Conservation (phyloP, 2,888 invertebrate species). For the Parochlus steinenii region DNA sequence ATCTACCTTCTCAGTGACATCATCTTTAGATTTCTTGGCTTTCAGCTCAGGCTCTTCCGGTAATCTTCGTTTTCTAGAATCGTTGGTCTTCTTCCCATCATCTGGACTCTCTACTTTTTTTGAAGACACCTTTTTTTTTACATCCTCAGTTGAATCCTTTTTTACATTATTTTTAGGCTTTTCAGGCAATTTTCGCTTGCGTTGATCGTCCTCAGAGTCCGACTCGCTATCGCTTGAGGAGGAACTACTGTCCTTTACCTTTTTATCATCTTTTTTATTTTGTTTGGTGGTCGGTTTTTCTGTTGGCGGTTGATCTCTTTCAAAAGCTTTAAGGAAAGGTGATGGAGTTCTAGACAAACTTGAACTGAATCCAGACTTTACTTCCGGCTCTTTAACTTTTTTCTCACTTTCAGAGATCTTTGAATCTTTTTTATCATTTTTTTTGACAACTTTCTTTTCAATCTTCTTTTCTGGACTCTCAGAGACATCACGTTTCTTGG, state of each 20-base stretch:
- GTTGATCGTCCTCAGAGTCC: constrained; percentile 30
- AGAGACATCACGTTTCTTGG: not conserved
- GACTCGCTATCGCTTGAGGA: constrained; percentile 36
- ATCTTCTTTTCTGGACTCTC: not conserved
- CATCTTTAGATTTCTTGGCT: constrained; percentile 32
- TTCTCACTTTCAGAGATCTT: constrained; percentile 1
- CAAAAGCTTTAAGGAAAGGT: constrained; percentile 51
- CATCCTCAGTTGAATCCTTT: constrained; percentile 30
- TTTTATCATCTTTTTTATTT: constrained; percentile 37
- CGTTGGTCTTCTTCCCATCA: constrained; percentile 25
- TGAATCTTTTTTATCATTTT: not conserved
- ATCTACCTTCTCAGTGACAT: constrained; percentile 25
- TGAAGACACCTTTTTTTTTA: constrained; percentile 32
- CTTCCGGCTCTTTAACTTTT: not conserved
- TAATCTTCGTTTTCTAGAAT: constrained; percentile 21
- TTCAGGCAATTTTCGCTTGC: constrained; percentile 29
- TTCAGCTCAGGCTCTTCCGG: constrained; percentile 22
- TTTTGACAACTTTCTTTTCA: not conserved
- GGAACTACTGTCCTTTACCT: constrained; percentile 28
- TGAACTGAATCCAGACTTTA: constrained; percentile 22
- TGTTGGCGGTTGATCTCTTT: constrained; percentile 27
- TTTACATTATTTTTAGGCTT: constrained; percentile 28
- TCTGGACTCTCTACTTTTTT: constrained; percentile 23
- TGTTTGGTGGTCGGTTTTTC: constrained; percentile 17
- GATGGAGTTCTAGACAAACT: constrained; percentile 76